Conservation (phyloP, 2,888 invertebrate genomes). For the Trissonchulus latispiculum region DNA sequence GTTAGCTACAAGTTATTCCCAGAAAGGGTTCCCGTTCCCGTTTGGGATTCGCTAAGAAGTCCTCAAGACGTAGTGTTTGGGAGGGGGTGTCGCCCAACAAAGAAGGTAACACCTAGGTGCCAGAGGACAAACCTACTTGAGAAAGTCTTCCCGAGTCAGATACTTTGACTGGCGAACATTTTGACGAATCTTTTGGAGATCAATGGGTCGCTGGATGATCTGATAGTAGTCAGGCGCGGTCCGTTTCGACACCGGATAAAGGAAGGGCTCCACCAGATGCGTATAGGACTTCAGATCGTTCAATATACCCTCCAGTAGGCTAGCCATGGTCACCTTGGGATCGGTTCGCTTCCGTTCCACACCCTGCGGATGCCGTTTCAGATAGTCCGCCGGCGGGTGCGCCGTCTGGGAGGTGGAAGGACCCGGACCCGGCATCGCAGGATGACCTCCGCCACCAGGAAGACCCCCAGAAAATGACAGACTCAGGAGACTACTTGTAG, state of each 20-base stretch:
- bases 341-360: slow-evolving; percentile 85
- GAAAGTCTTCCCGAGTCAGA: slow-evolving; percentile 84
- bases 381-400: no score
- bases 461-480: neutral
- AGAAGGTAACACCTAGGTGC: no score
- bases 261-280: slow-evolving; percentile 37
- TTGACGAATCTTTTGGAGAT: slow-evolving; percentile 86
- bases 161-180: slow-evolving; percentile 58
- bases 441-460: no score
- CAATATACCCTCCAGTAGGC: slow-evolving; percentile 75
- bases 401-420: neutral
- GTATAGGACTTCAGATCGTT: slow-evolving; percentile 50
- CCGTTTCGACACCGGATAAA: slow-evolving; percentile 12
- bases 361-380: slow-evolving; percentile 48
- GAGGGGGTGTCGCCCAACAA: no score
- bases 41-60: no score
- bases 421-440: neutral
- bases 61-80: no score
- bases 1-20: no score
- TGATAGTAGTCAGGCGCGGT: slow-evolving; percentile 85
- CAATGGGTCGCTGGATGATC: slow-evolving; percentile 86
- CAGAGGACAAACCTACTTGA: slow-evolving; percentile 48
- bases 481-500: no score
- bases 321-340: slow-evolving; percentile 76
- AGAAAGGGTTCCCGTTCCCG: no score